Conservation (phyloP, 2,113 vertebrate genomes). For the Scalopus aquaticus region DNA sequence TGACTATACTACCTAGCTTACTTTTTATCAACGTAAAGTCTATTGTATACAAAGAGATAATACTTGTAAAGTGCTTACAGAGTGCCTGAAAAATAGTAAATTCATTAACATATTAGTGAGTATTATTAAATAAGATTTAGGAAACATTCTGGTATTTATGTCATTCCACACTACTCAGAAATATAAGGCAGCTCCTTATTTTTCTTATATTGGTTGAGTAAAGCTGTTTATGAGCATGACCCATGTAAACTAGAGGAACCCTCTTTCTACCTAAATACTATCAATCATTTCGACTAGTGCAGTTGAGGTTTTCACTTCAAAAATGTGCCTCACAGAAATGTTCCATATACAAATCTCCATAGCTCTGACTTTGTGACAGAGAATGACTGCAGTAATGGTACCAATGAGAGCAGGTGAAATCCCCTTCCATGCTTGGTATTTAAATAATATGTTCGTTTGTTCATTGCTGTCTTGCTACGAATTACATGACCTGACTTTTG, state of each 20-base stretch:
- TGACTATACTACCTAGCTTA: not conserved
- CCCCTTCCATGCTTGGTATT: slow-evolving; percentile 13
- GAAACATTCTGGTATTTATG: not conserved
- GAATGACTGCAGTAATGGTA: slow-evolving; percentile 21
- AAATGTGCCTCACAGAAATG: not conserved
- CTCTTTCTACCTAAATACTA: not conserved
- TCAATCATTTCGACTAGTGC: not conserved
- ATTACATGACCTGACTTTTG: slow-evolving; percentile 56
- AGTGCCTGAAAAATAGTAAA: not conserved
- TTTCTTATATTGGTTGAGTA: not conserved
- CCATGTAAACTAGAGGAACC: not conserved
- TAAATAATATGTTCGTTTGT: slow-evolving; percentile 60
- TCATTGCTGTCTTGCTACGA: slow-evolving; percentile 46
- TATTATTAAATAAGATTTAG: not conserved
- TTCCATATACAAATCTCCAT: not conserved
- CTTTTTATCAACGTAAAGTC: not conserved
- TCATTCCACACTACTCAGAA: slow-evolving; percentile 13
- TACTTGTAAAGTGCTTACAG: not conserved
- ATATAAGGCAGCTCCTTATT: slow-evolving; percentile 19
- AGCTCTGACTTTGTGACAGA: slow-evolving; percentile 27
- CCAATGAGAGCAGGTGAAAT: slow-evolving; percentile 20
- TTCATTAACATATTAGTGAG: not conserved
- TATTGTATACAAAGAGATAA: not conserved
- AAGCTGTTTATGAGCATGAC: not conserved
- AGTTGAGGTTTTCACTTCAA: slow-evolving; percentile 11